Evolutionary conservation across 2,888 invertebrate genomes (phyloP), one percentile per base, ranked within the genome.

Genomic region (Philereme vetulata): DNA sequence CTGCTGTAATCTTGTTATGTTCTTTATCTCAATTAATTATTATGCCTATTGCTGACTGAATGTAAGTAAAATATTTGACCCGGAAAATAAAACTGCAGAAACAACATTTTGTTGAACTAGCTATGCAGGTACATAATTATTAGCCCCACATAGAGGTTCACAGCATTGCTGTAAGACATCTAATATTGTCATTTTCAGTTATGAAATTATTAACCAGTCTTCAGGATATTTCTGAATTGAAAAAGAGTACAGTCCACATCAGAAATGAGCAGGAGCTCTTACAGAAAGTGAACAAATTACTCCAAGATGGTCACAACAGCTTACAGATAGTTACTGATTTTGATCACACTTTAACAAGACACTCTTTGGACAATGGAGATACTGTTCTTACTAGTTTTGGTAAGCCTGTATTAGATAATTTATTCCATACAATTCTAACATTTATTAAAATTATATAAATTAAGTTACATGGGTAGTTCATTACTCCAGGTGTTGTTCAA

Each of bases 311-410:
- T 0, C 79, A 93, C 33, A 86, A 90, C n/a, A 94, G 94, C 66
- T 85, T 97, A 62, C 95, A 98, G 93, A 92, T 98, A 36, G 96
- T 98, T 0, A 96, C 97, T 0, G 98, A 98, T 84, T 98, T 98
- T 82, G 98, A 98, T 83, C 94, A 95, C 72, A 98, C 98, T 1
- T 88, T 98, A 50, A 97, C 98, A 0, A 96, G 96, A 72, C 96
- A 96, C 72, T 94, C 94, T 56, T 92, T 96, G 68, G 93, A 95
- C 64, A 93, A 94, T 85, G 97, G 97, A 0, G 92, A 91, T 66
- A 83, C 87, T 36, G 96, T 96, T 35, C 88, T 95, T 2, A 96
- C 96, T 50, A 97, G 97, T 84, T 98, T 97, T 91, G 96, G 98
- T 95, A 80, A 82, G 76, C 60, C 4, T 21, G 2, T 4, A 35